These are phyloP conservation scores for Cenopis cana DNA, from an alignment of 2,888 invertebrate species.

Conservation along the genomic window DNA sequence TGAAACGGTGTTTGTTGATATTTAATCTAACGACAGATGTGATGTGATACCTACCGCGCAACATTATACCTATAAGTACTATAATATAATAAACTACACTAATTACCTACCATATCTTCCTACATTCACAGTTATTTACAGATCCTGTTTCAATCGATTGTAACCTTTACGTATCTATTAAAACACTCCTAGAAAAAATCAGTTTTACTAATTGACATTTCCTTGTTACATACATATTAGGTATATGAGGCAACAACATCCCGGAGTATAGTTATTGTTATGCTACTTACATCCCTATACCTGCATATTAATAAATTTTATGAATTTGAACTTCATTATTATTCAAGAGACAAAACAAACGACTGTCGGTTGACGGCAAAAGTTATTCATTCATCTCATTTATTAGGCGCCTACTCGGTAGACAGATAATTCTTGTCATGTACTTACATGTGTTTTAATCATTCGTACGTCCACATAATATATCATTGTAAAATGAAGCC, in stretches of 20 bases:
- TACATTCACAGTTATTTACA: no score
- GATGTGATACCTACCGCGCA: conserved; percentile 7
- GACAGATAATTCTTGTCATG: conserved; percentile 32
- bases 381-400: conserved; percentile 32
- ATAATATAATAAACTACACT: no score
- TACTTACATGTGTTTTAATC: conserved; percentile 17
- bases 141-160: no score
- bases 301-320: no score
- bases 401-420: conserved; percentile 14
- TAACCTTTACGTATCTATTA: no score
- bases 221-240: background rate
- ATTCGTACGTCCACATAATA: conserved; percentile 24
- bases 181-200: no score
- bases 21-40: conserved; percentile 22
- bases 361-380: conserved; percentile 33
- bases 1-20: conserved; percentile 26
- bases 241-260: conserved; percentile 6
- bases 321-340: conserved; percentile 28
- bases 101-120: no score
- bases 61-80: background rate
- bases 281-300: background rate
- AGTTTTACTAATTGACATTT: background rate
- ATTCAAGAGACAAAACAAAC: conserved; percentile 32
- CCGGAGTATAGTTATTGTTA: conserved; percentile 2
- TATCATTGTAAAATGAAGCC: background rate